These are phyloP conservation scores for Phlogophora meticulosa DNA, from an alignment of 2,888 invertebrate species.

Conservation along the genomic window DNA sequence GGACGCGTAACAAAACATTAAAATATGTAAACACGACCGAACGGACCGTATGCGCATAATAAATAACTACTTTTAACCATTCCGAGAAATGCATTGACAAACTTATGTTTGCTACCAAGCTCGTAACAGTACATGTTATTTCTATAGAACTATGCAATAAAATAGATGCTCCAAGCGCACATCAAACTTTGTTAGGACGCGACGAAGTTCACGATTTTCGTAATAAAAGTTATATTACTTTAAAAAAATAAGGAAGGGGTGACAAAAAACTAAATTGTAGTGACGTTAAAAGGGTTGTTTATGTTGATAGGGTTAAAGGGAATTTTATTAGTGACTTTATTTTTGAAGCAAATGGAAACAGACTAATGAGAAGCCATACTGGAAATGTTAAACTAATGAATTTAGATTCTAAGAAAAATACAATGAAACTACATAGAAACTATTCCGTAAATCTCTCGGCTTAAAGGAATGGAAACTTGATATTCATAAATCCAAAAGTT, in stretches of 20 bases:
- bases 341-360: background rate
- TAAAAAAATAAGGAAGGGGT: slow-evolving; percentile 61
- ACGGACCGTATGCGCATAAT: slow-evolving; percentile 74
- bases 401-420: background rate
- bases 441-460: slow-evolving; percentile 5
- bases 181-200: slow-evolving; percentile 54
- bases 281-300: slow-evolving; percentile 69
- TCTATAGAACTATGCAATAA: slow-evolving; percentile 27
- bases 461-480: slow-evolving; percentile 7
- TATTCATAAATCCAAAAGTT: slow-evolving; percentile 33
- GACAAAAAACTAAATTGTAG: slow-evolving; percentile 70
- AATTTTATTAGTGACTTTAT: slow-evolving; percentile 19
- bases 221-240: slow-evolving; percentile 68
- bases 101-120: slow-evolving; percentile 54
- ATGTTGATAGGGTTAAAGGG: slow-evolving; percentile 52
- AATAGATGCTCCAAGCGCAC: slow-evolving; percentile 5
- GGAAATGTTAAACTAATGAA: background rate
- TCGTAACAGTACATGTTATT: slow-evolving; percentile 43
- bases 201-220: slow-evolving; percentile 67
- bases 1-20: slow-evolving; percentile 77
- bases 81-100: slow-evolving; percentile 74
- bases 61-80: slow-evolving; percentile 78
- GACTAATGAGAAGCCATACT: background rate
- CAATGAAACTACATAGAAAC: background rate
- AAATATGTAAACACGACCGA: slow-evolving; percentile 77